Evolutionary conservation across 2,888 invertebrate species (phyloP), one percentile per base, ranked within the genome.

Genomic region (Seira musarum): DNA sequence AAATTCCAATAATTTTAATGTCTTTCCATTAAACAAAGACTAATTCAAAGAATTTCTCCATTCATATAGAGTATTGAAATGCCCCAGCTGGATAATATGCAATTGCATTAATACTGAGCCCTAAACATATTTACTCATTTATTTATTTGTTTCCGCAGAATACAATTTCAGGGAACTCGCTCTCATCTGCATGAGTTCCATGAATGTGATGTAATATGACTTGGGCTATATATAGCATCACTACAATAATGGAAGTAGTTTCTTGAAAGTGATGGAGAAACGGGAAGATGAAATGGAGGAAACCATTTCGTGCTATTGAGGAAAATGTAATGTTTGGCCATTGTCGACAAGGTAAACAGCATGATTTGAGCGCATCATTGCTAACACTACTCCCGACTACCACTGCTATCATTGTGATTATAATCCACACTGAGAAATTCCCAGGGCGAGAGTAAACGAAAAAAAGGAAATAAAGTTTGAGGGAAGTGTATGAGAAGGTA

Each of bases 291-390:
- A 60, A 60, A 60, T 60, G 21, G 60, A 60, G 60, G 60, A 60
- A 60, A 21, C 60, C 60, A 60, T 22, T 60, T 60, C 60, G 22
- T 22, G 21, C 22, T 60, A 21, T 21, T 13, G 6, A 21, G 22
- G 22, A 21, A 60, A 22, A 60, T 60, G 60, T 19, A 22, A 60
- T 60, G 60, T 60, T 60, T 60, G 22, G 60, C 22, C 60, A 60
- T 60, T 60, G 60, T 60, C 19, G 60, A 21, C 2, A 60, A 60
- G 17, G 60, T n/a, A 60, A 60, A 60, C 60, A 60, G 60, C 60
- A 60, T 60, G 60, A 60, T 60, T 60, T 60, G 5, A 60, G 60
- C 60, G 21, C 60, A 60, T 60, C 60, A 60, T 60, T n/a, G n/a
- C n/a, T n/a, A n/a, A n/a, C 60, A 8, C 17, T 49, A 21, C 5